Conservation (phyloP, 2,113 vertebrate genomes). For the Gobio gobio region DNA sequence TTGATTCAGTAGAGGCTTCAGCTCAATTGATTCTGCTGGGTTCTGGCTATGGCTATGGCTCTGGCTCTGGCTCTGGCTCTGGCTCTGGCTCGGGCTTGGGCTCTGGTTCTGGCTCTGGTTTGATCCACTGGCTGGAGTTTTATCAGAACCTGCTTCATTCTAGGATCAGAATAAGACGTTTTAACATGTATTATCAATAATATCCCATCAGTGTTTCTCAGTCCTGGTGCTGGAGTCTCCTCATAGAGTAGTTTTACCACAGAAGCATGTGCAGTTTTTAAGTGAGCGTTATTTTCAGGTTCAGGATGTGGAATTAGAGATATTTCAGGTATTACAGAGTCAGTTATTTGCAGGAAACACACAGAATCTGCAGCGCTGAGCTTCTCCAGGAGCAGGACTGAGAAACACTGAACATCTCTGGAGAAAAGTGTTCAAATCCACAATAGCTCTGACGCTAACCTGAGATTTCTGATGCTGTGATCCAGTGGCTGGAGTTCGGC, state of each 20-base stretch:
- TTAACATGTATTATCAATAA: neutral
- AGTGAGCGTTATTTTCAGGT: too few relatives aligned
- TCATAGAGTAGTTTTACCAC: neutral
- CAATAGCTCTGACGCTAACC: neutral
- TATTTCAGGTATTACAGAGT: too few relatives aligned
- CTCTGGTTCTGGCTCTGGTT: neutral
- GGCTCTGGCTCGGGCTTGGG: neutral
- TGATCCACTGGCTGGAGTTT: neutral
- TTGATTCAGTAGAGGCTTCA: neutral
- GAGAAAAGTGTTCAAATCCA: neutral
- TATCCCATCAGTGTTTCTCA: neutral
- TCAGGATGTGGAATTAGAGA: neutral
- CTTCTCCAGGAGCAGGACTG: neutral
- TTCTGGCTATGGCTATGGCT: too few relatives aligned
- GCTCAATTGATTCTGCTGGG: neutral
- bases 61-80: too few relatives aligned
- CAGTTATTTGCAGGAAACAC: neutral
- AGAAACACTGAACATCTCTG: neutral
- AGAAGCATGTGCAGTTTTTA: too few relatives aligned
- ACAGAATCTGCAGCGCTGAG: neutral
- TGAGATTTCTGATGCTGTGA: neutral
- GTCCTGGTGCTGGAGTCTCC: neutral
- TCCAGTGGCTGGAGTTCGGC: neutral
- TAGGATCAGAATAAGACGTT: neutral
- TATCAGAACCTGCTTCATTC: neutral